A percentile compares a stretch with the other conserved stretches of the same genome.
Conservation (phyloP, 2,113 vertebrate species). For the Tachycineta bicolor region DNA sequence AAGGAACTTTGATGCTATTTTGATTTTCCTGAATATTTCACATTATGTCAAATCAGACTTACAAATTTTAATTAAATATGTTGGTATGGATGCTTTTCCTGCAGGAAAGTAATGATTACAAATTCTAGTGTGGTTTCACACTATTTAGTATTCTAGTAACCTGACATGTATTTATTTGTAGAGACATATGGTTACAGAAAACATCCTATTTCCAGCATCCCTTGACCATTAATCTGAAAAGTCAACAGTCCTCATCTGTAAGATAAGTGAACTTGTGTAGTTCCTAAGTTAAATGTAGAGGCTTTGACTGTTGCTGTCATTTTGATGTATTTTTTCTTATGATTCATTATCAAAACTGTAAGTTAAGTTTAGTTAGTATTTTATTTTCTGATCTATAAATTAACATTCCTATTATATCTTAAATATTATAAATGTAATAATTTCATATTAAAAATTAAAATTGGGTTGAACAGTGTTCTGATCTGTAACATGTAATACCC, state of each 20-base stretch:
- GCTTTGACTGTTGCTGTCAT: not conserved
- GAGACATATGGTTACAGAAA: not conserved
- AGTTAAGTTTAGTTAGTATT: not conserved
- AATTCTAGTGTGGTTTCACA: not conserved
- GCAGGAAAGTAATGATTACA: not conserved
- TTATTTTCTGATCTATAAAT: not conserved
- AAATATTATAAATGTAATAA: not conserved
- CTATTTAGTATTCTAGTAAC: not conserved
- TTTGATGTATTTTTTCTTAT: not conserved
- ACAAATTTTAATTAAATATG: not conserved
- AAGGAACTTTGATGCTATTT: not conserved
- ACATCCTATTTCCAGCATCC: not conserved
- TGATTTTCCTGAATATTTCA: not conserved
- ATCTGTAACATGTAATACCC: not conserved
- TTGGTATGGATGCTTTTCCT: not conserved
- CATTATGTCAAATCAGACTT: not conserved
- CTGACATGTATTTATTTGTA: not conserved
- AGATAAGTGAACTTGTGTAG: not conserved
- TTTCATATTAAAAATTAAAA: not conserved
- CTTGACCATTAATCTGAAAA: conserved; percentile 11
- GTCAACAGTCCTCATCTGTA: not conserved
- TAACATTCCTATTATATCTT: not conserved
- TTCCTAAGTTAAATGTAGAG: not conserved
- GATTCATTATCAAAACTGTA: not conserved
- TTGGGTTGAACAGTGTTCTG: not conserved